These are phyloP conservation scores for Acanthurus tractus DNA, from an alignment of 2,797 vertebrate genomes.

Conservation along the genomic window DNA sequence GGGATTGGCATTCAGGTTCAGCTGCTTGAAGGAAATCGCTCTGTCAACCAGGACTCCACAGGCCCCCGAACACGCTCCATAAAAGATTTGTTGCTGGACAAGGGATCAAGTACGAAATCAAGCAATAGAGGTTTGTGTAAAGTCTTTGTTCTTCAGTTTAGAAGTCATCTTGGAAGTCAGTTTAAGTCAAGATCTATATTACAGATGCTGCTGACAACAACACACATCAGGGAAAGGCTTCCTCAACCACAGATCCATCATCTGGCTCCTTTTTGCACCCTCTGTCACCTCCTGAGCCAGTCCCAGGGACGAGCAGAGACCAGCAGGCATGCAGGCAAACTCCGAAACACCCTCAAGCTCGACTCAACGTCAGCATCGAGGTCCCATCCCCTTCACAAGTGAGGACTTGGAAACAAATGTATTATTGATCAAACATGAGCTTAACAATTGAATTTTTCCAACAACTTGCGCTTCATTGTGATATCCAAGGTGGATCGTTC, in stretches of 20 bases:
- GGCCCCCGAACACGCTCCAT: conserved; percentile 86
- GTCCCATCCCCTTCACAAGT: conserved; percentile 97
- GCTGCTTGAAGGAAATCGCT: conserved; percentile 87
- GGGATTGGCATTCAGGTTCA: conserved; percentile 97
- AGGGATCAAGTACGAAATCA: conserved; percentile 38
- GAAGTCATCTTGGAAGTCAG: not conserved
- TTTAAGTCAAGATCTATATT: conserved; percentile 9
- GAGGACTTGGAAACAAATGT: conserved; percentile 16
- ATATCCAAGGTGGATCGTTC: conserved; percentile 91
- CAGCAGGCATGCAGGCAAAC: conserved; percentile 82
- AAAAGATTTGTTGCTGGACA: conserved; percentile 89
- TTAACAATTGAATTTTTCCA: not conserved
- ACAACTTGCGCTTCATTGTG: conserved; percentile 3
- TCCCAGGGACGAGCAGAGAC: conserved; percentile 84
- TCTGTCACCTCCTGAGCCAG: conserved; percentile 76
- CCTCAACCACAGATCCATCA: conserved; percentile 30
- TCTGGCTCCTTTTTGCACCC: conserved; percentile 49
- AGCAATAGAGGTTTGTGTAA: conserved; percentile 55
- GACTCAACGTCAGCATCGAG: conserved; percentile 93
- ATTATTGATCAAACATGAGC: not conserved
- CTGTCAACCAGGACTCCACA: conserved; percentile 62
- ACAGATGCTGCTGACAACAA: conserved; percentile 43
- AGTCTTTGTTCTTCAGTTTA: not conserved
- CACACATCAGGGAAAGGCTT: conserved; percentile 48
- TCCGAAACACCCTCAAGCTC: conserved; percentile 83